phyloP scores from a whole-genome alignment of 2,113 vertebrate genomes.

The Phodopus roborovskii region DNA sequence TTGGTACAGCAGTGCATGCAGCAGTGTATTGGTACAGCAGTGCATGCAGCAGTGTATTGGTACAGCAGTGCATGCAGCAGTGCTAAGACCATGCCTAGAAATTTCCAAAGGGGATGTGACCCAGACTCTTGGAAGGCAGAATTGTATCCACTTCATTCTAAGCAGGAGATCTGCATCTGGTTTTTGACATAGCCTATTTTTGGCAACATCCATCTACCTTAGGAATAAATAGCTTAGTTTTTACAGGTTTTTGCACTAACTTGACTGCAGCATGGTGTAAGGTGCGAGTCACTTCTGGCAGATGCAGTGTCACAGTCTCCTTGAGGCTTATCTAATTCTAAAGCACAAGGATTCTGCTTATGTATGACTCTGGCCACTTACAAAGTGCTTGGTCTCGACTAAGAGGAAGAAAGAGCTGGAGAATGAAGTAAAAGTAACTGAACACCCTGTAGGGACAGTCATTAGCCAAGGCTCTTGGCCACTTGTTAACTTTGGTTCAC shows the following conservation, averaged over 20 bases:
- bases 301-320: not conserved
- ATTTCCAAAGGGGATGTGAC: not conserved
- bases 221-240: not conserved
- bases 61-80: not conserved
- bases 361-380: not conserved
- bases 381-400: not conserved
- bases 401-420: not conserved
- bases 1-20: too few species aligned
- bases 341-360: not conserved
- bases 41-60: too few species aligned
- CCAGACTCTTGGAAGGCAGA: not conserved
- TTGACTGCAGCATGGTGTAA: not conserved
- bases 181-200: conserved; percentile 34
- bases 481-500: not conserved
- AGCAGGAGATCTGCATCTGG: not conserved
- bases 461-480: not conserved
- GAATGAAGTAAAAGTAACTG: not conserved
- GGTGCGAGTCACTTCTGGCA: not conserved
- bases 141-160: not conserved
- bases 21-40: too few species aligned
- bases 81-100: not conserved
- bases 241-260: not conserved
- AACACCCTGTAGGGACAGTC: not conserved
- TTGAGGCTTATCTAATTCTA: not conserved
- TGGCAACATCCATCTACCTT: not conserved